Percentiles rank a stretch among this genome's conserved stretches.
Conservation (phyloP, 1,140 invertebrate species). For the Drosophila bocqueti region DNA sequence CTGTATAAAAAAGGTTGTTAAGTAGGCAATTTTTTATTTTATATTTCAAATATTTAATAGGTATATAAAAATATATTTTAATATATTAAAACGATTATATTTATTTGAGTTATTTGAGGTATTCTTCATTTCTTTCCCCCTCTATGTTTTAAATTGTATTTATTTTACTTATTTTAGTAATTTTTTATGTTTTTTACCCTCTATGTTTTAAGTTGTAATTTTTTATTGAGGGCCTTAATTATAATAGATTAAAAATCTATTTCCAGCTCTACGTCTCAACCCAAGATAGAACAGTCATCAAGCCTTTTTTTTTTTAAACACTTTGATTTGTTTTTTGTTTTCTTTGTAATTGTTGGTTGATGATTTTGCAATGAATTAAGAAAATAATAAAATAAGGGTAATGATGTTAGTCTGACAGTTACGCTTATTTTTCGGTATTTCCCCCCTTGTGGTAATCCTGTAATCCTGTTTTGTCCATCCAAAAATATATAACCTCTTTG, state of each 20-base stretch:
- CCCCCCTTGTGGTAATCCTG: background rate
- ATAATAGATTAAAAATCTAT: background rate
- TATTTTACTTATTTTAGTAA: no score
- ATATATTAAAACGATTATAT: no score
- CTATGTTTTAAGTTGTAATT: background rate
- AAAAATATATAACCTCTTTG: background rate
- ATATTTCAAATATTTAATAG: no score
- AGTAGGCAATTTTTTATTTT: no score
- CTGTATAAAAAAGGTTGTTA: no score
- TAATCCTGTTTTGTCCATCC: background rate
- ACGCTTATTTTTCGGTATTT: background rate
- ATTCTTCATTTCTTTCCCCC: no score
- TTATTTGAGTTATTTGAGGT: no score
- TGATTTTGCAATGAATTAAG: background rate
- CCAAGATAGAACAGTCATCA: background rate
- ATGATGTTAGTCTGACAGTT: background rate
- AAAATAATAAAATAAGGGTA: background rate
- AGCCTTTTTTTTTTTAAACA: background rate
- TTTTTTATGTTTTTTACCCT: no score
- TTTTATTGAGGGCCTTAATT: background rate
- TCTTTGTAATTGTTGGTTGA: background rate
- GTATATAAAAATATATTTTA: no score
- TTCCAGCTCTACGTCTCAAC: background rate
- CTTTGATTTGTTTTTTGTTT: background rate
- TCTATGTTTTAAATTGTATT: no score